Conservation (phyloP, 37 sponge, comb jelly and placozoan species). For the Cladorhizidae sp. region DNA sequence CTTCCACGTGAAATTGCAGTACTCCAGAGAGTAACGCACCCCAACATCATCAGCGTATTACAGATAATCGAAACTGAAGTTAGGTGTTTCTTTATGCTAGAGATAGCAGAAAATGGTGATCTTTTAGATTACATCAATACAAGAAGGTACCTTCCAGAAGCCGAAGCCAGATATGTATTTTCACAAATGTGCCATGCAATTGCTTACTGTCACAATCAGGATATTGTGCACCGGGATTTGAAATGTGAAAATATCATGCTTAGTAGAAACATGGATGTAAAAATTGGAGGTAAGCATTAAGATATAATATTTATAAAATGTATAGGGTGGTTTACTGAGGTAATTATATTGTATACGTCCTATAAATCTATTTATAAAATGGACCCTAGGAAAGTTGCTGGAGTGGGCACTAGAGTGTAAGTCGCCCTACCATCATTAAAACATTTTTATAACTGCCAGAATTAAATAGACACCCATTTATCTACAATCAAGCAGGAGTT, state of each 20-base stretch:
- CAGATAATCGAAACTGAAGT: conserved; percentile 76
- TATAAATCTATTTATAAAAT: too few species aligned
- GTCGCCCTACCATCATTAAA: too few species aligned
- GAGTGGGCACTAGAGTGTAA: too few species aligned
- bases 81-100: conserved; percentile 83
- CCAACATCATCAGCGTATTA: conserved; percentile 61
- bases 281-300: conserved; percentile 71
- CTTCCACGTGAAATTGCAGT: conserved; percentile 88
- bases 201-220: conserved; percentile 63
- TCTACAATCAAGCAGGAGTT: too few species aligned
- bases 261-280: conserved; percentile 68
- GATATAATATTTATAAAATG: background rate
- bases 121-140: conserved; percentile 90
- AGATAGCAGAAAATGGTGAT: conserved; percentile 90
- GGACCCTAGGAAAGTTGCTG: too few species aligned
- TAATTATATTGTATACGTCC: background rate
- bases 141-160: conserved; percentile 62
- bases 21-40: conserved; percentile 62
- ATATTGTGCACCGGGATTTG: conserved; percentile 86
- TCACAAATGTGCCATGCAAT: conserved; percentile 64
- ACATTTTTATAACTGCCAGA: too few species aligned
- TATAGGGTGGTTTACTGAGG: background rate
- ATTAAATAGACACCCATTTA: too few species aligned
- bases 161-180: conserved; percentile 71
- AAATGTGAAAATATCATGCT: conserved; percentile 96